Percentiles rank a stretch among this genome's conserved stretches.
phyloP scores from a whole-genome alignment of 2,113 vertebrate species.

The Lathamus discolor region DNA sequence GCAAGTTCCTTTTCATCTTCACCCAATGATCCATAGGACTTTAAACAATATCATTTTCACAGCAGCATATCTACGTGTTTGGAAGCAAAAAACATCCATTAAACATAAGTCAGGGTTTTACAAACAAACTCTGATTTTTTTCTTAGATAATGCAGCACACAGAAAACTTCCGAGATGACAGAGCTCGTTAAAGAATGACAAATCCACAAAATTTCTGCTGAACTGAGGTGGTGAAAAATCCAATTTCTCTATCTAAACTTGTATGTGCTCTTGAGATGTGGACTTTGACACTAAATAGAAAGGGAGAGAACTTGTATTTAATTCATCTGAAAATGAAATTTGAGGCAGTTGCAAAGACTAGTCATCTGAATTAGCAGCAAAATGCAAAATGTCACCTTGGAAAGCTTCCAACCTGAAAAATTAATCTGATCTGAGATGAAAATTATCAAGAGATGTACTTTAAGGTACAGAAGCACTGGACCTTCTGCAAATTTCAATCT shows the following conservation, averaged over 20 bases:
- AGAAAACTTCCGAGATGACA: neutral
- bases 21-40: neutral
- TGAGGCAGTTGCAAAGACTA: neutral
- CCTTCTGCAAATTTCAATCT: neutral
- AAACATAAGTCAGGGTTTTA: neutral
- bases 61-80: neutral
- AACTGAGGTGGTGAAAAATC: neutral
- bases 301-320: neutral
- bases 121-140: neutral
- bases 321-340: neutral
- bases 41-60: neutral
- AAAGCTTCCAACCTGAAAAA: conserved; percentile 11
- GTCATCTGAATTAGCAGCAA: neutral
- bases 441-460: neutral
- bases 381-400: neutral
- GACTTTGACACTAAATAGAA: neutral
- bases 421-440: neutral
- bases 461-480: neutral
- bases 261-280: neutral
- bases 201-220: neutral
- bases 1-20: neutral
- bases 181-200: neutral
- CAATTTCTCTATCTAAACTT: neutral
- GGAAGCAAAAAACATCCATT: neutral
- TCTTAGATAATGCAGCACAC: neutral